phyloP scores from a whole-genome alignment of 2,888 invertebrate genomes.

The Sinotaia quadrata region DNA sequence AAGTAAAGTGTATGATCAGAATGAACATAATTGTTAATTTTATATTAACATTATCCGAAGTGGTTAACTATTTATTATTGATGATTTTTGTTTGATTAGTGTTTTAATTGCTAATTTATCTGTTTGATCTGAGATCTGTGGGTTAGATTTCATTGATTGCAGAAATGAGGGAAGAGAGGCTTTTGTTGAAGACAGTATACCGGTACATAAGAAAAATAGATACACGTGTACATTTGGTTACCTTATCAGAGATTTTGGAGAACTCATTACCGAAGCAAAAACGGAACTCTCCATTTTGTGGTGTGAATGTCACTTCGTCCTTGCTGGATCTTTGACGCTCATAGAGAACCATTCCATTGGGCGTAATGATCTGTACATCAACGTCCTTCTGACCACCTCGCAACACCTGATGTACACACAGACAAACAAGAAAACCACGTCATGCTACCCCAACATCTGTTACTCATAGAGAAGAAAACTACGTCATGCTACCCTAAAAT shows the following conservation, averaged over 20 bases:
- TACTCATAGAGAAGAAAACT: not conserved
- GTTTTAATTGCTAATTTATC: not conserved
- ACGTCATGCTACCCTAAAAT: no score
- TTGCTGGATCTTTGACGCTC: slow-evolving; percentile 49
- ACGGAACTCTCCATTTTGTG: slow-evolving; percentile 61
- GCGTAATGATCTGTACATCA: slow-evolving; percentile 60
- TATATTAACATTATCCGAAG: not conserved
- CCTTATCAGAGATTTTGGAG: slow-evolving; percentile 64
- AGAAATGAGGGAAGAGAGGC: no score
- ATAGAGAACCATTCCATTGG: slow-evolving; percentile 63
- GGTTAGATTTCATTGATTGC: no score
- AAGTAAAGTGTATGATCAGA: no score
- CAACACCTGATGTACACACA: slow-evolving; percentile 37
- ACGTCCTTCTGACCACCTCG: slow-evolving; percentile 67
- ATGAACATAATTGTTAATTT: not conserved
- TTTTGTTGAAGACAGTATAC: no score
- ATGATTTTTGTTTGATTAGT: not conserved
- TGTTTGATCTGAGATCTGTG: not conserved
- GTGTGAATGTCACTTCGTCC: slow-evolving; percentile 57
- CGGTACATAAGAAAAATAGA: no score
- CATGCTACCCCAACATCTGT: not conserved
- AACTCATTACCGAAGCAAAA: slow-evolving; percentile 61
- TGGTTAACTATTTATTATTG: not conserved
- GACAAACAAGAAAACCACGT: not conserved
- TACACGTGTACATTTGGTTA: no score